Evolutionary conservation across 2,888 invertebrate genomes (phyloP), one percentile per base, ranked within the genome.

Genomic region (Hirtodrosophila histrioides): DNA sequence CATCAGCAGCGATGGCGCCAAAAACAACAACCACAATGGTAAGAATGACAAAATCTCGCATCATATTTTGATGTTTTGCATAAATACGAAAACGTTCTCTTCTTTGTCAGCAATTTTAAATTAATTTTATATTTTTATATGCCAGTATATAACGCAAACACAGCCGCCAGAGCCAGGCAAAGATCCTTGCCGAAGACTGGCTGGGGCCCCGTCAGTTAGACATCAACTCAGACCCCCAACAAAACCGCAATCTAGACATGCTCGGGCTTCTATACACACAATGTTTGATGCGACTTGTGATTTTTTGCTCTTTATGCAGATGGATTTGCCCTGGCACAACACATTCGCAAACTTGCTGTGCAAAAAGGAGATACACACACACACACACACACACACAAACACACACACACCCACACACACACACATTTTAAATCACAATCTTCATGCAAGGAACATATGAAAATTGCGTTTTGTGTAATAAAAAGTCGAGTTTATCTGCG

Each of bases 21-120:
- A 10, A 7, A 39, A 10, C 8, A 37, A 36, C 29, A 44, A 53
- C 27, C 4, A 3, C 37, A 51, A 24, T 29, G 36, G 9, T 17
- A 9, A 33, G n/a, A 27, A 40, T 50, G 41, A 60, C 61, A 62
- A 62, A 44, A 63, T 41, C 58, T 71, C 35, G 44, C 56, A 44
- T 61, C 72, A 72, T 69, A 78, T 62, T 73, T 69, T 67, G 60
- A 66, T 78, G 63, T 71, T 82, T 82, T 80, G 76, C 83, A 83
- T 78, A 83, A 82, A 83, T 77, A 76, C 71, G 39, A 66, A 57
- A 60, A 64, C 62, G 54, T 54, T 45, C 57, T 51, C 69, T 67
- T 55, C 72, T 81, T 77, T 81, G 83, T 79, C 77, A 83, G 83
- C 81, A 75, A 77, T 78, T 82, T 82, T 78, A 81, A 83, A 83